Conservation (phyloP, 2,888 invertebrate genomes). For the Balanococcus diminutus region DNA sequence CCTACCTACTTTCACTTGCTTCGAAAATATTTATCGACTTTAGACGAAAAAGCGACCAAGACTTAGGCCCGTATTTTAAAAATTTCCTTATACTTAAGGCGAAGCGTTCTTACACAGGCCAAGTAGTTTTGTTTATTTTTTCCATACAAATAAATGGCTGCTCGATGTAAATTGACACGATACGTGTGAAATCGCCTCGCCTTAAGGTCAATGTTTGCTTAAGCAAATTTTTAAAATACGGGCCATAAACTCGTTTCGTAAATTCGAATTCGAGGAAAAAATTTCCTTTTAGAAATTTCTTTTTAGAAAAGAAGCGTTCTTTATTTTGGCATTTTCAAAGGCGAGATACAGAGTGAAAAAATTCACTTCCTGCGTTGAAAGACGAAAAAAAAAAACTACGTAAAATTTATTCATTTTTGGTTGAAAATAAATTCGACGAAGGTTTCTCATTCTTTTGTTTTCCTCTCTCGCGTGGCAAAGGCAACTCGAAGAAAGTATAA, state of each 20-base stretch:
- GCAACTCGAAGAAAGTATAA: background rate
- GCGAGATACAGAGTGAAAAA: background rate
- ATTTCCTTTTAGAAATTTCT: background rate
- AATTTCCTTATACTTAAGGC: no score
- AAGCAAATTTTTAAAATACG: no score
- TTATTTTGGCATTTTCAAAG: background rate
- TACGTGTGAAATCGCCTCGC: no score
- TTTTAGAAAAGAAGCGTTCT: background rate
- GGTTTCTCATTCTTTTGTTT: background rate
- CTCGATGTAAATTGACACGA: no score
- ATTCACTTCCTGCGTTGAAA: background rate
- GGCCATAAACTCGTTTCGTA: background rate
- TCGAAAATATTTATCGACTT: background rate
- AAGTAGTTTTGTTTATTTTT: no score
- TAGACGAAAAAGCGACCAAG: background rate
- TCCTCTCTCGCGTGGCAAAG: background rate
- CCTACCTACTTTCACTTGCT: background rate
- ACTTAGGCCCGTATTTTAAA: no score
- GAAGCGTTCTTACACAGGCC: no score
- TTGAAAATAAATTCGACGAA: background rate
- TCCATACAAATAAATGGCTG: no score
- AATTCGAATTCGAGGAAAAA: background rate
- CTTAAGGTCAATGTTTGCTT: no score
- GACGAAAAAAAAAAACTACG: background rate
- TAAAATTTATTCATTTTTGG: constrained; percentile 16